Conservation (phyloP, 2,797 vertebrate species). For the Hemitrygon akajei region DNA sequence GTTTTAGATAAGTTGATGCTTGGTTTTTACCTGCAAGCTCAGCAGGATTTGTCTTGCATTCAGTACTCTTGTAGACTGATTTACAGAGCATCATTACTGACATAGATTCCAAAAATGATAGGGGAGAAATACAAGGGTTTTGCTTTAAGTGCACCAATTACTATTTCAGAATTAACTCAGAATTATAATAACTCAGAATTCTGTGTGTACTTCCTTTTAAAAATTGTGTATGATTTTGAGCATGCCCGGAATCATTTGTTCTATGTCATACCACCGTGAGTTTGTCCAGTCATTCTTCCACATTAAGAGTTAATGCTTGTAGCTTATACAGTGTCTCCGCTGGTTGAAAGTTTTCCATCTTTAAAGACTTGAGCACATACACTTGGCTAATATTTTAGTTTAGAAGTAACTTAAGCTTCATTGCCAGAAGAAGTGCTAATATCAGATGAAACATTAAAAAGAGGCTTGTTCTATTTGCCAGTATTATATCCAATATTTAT, state of each 20-base stretch:
- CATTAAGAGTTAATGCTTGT: no score
- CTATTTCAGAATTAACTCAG: no score
- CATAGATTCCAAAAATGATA: background rate
- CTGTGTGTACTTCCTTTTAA: no score
- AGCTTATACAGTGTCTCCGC: background rate
- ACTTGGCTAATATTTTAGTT: background rate
- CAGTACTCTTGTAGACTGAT: background rate
- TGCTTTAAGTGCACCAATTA: background rate
- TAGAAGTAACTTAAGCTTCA: background rate
- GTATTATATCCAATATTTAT: background rate
- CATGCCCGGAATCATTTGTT: no score
- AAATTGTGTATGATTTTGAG: no score
- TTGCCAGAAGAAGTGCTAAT: background rate
- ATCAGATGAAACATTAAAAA: background rate
- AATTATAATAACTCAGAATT: no score
- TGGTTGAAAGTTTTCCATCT: background rate
- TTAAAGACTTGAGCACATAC: background rate
- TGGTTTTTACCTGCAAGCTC: background rate
- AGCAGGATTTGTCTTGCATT: background rate
- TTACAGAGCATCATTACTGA: background rate
- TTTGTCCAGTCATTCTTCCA: no score
- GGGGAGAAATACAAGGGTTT: background rate
- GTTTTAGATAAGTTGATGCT: background rate
- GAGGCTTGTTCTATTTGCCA: background rate
- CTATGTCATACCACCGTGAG: no score